These are phyloP conservation scores for Schrankia costaestrigalis DNA, from an alignment of 2,888 invertebrate genomes.

Conservation along the genomic window DNA sequence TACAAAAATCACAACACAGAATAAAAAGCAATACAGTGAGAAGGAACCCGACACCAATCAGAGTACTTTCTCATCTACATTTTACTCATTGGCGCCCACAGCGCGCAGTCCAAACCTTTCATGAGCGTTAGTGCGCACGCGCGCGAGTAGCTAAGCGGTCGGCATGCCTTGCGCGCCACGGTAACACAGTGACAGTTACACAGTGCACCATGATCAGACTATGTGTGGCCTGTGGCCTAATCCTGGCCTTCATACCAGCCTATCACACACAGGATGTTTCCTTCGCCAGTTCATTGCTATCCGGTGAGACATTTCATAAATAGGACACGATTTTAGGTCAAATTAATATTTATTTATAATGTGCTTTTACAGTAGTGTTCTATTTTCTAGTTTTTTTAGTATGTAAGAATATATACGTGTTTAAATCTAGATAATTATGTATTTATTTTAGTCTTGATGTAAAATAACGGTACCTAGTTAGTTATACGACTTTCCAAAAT, in stretches of 20 bases:
- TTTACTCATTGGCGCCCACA: constrained; percentile 22
- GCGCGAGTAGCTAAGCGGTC: constrained; percentile 52
- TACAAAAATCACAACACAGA: no score
- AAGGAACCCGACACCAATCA: constrained; percentile 3
- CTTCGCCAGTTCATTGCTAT: constrained; percentile 89
- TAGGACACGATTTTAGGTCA: constrained; percentile 15
- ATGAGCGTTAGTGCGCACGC: constrained; percentile 50
- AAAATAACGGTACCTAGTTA: constrained; percentile 22
- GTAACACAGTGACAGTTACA: constrained; percentile 36
- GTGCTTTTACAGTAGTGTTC: constrained; percentile 19
- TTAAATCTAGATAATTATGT: no score
- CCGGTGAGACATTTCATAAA: constrained; percentile 82
- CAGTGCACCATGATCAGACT: constrained; percentile 51
- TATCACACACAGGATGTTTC: constrained; percentile 83
- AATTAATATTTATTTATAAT: constrained; percentile 11
- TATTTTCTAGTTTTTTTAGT: constrained; percentile 15
- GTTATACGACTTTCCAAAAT: constrained; percentile 30
- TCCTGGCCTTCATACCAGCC: constrained; percentile 40
- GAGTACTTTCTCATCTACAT: constrained; percentile 15
- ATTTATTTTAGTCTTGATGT: constrained; percentile 15
- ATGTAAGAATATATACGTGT: no score
- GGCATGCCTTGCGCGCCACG: constrained; percentile 48
- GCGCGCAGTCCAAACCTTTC: constrained; percentile 52
- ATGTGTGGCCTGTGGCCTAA: constrained; percentile 36
- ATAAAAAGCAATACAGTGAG: neutral